Evolutionary conservation across 2,113 vertebrate species (phyloP), one percentile per base, ranked within the genome.

Genomic region (Xiphophorus maculatus): DNA sequence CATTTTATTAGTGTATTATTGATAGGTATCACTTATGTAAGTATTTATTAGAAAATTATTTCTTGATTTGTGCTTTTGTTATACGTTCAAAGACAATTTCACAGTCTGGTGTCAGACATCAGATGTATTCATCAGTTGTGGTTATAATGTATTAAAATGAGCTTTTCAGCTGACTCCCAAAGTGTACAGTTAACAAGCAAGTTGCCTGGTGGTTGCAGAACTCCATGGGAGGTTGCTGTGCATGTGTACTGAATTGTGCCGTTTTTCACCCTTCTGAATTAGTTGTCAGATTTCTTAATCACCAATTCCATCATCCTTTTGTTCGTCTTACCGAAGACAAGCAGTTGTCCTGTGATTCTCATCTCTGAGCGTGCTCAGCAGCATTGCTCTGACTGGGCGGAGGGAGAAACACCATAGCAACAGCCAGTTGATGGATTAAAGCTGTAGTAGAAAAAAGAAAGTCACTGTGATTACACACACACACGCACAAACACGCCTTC

Each of bases 351-450:
- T 69, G 19, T 33, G 69, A 51, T 80, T 66, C 69, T 80, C 51
- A 72, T 62, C 37, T 72, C 82, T 81, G 81, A 78, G 69, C 27
- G 66, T 74, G 82, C 77, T 80, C 82, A 29, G 66, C 72, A 3
- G 22, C 70, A 29, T 60, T 14, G 48, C 77, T 81, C 75, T 78
- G 77, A 89, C 86, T 90, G 88, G 87, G 27, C 30, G 61, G 75
- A 65, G 79, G 30, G 75, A 84, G 66, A 79, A 89, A 71, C 62
- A 66, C 79, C 89, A 88, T 87, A 82, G 91, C 88, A 92, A 90
- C 89, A 91, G 77, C 82, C 79, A 83, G 83, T 64, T 91, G 91
- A 92, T 92, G 87, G 90, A 91, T 90, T 90, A 89, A 88, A 89
- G 71, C 73, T 73, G 29, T 87, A 87, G 91, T 90, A 89, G 88